Evolutionary conservation across 1,140 invertebrate genomes (phyloP), one percentile per base, ranked within the genome.

Genomic region (Rhagoletis zephyria): DNA sequence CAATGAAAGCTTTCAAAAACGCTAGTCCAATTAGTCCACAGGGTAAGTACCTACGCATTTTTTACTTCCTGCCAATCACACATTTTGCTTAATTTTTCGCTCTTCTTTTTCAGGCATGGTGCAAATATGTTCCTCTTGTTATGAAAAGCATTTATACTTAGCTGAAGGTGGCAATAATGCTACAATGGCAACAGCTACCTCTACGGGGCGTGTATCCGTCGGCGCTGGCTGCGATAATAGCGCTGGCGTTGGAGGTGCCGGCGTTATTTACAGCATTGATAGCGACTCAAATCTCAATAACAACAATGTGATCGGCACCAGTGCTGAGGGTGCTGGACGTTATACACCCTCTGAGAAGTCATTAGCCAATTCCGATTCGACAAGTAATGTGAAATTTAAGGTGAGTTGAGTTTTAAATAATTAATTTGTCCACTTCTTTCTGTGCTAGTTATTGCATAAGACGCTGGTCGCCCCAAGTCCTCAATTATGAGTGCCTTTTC

Each of bases 21-120:
- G 97, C 97, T 89, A 96, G 96, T 93, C 96, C 97, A 51, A 96
- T 98, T 88, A 96, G 95, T 92, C 95, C 96, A 85, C 95, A 96
- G 93, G 96, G 95, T 94, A 89, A 91, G 90, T 91, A 81, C 74
- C 51, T 56, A 56, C 51, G 51, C 51, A 30, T 30, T 30, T 30
- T 30, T 30, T 30, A 30, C 30, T 56, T 56, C 10, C 10, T 56
- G 10, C 5, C 51, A 56, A 56, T 56, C 5, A 56, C 19, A 63
- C 10, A 19, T 85, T 19, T 85, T 42, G 6, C 30, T 9, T n/a
- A 74, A 70, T n/a, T 5, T 45, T n/a, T 12, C 42, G 5, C 89
- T 1, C 30, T 30, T 30, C 30, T 30, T 30, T 30, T 30, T 30
- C 89, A 94, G 94, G 96, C 88, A 96, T 96, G 96, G 96, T 96